phyloP scores from a whole-genome alignment of 2,113 vertebrate genomes.

The Pelmatolapia mariae region DNA sequence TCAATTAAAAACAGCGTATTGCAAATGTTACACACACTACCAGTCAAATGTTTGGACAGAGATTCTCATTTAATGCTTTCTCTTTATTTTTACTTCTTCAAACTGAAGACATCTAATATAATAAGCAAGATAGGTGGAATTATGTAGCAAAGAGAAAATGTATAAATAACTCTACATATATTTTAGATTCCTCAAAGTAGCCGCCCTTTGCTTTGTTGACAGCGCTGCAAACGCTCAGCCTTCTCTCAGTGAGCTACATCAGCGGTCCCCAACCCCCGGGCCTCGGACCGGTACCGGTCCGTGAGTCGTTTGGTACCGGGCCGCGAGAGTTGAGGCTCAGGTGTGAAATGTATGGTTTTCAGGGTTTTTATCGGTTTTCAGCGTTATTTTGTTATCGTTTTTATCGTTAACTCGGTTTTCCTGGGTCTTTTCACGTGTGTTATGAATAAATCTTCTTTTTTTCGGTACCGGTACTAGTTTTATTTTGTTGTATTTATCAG shows the following conservation, averaged over 20 bases:
- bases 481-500: too few relatives aligned
- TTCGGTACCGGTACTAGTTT: too few relatives aligned
- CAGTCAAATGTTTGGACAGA: neutral
- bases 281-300: too few relatives aligned
- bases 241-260: fast-evolving
- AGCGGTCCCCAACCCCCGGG: too few relatives aligned
- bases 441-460: too few relatives aligned
- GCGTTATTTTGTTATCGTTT: too few relatives aligned
- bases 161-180: neutral
- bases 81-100: neutral
- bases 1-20: fast-evolving
- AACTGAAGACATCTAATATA: neutral
- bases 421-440: too few relatives aligned
- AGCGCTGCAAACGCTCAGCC: neutral
- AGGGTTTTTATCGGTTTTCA: too few relatives aligned
- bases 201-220: neutral
- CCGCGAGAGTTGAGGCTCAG: too few relatives aligned
- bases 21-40: neutral
- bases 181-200: fast-evolving
- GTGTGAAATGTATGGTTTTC: too few relatives aligned
- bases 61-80: neutral
- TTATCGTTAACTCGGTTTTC: too few relatives aligned
- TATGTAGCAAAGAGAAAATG: neutral
- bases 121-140: fast-evolving
- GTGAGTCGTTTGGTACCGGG: too few relatives aligned